Base-by-base conservation (phyloP, 2,113 vertebrate species). In the Prochilodus magdalenae region DNA sequence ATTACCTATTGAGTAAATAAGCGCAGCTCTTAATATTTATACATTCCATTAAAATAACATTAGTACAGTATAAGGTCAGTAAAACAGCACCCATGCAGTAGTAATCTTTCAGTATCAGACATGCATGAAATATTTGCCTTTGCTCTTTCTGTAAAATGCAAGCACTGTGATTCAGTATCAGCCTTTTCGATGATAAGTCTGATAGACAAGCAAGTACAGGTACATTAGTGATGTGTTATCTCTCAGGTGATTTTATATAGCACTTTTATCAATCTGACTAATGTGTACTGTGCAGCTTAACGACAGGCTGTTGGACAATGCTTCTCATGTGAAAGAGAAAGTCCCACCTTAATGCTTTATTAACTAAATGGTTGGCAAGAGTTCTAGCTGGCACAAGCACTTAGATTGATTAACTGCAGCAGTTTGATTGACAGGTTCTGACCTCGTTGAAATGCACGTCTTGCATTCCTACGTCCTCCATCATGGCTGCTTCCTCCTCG, bases 381-480 rank as follows among this genome's bases (percentile, higher is more conserved):
- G 33, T 13, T 40, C 30, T 24, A 51, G 49, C 55, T 30, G 26
- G 11, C 36, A 47, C 27, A 12, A 60, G 11, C 24, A 7, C 30
- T 59, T 33, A 30, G 13, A 29, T 29, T 65, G 40, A 11, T 16
- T 22, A 69, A n/a, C 26, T 33, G 24, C 0, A 26, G 20, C 14
- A n/a, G 12, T 24, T 5, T 29, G 60, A 55, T 7, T 16, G 49
- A 40, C 18, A 15, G 14, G 6, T 8, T 75, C 91, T 89, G 77
- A 96, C 98, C 93, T 99, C 98, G 16, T 97, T 99, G 89, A 99
- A 99, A 74, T 99, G 97, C 79, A 99, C 98, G 20, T 99, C 98
- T 90, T 99, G 97, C 98, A 99, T 99, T 60, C 98, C 98, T 0
- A 98, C 96, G 26, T 99, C 98, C 89, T 99, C 98, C 97, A 99